Evolutionary conservation across 2,888 invertebrate species (phyloP).

Genomic region (Mythimna loreyi): DNA sequence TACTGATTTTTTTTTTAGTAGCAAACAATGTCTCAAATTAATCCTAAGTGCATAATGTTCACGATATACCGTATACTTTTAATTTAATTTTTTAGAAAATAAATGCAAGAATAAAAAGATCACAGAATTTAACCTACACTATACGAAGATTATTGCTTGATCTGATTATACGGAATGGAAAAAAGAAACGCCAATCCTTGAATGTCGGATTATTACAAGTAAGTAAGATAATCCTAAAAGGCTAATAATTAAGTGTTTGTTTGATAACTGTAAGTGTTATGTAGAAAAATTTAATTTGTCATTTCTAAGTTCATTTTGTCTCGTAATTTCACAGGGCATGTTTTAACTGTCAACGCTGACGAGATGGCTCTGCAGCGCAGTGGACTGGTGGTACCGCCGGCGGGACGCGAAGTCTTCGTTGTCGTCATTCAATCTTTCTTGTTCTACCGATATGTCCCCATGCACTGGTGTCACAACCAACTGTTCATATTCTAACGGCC

Average conservation of each 20-base stretch:
- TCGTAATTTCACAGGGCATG: slow-evolving; percentile 5
- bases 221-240: not conserved
- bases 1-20: slow-evolving; percentile 13
- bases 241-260: slow-evolving; percentile 18
- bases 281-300: slow-evolving; percentile 18
- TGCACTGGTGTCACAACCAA: slow-evolving; percentile 96
- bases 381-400: slow-evolving; percentile 97
- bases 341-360: slow-evolving; percentile 85
- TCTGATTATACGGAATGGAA: not conserved
- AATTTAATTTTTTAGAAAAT: slow-evolving; percentile 8
- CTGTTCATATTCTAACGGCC: slow-evolving; percentile 95
- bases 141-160: slow-evolving; percentile 4
- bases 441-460: slow-evolving; percentile 94
- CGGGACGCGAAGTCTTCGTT: slow-evolving; percentile 98
- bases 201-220: not conserved
- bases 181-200: not conserved
- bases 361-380: slow-evolving; percentile 94
- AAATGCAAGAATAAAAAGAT: slow-evolving; percentile 37
- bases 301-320: not conserved
- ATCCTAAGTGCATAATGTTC: not conserved
- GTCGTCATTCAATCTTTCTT: slow-evolving; percentile 97
- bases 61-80: not conserved
- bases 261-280: slow-evolving; percentile 19
- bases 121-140: slow-evolving; percentile 12
- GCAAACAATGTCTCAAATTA: slow-evolving; percentile 8